A percentile compares a stretch with the other conserved stretches of the same genome.
These are phyloP conservation scores for Lycodopsis pacificus DNA, from an alignment of 2,797 vertebrate species.

Conservation along the genomic window DNA sequence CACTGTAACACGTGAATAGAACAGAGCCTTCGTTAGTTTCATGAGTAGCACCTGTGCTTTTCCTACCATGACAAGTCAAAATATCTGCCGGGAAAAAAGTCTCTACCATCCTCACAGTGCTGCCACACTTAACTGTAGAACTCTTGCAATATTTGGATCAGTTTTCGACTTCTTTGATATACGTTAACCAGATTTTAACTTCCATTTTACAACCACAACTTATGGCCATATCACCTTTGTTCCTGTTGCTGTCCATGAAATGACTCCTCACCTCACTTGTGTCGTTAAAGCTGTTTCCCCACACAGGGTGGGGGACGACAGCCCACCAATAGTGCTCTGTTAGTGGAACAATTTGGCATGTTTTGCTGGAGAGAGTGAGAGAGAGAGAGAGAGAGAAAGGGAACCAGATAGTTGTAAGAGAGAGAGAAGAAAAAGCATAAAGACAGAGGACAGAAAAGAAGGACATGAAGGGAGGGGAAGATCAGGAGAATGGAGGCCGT, in stretches of 20 bases:
- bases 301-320: constrained; percentile 23
- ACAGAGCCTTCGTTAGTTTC: too few species aligned
- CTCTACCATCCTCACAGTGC: not conserved
- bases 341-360: constrained; percentile 28
- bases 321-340: constrained; percentile 20
- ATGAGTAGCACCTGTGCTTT: not conserved
- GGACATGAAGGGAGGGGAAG: not conserved
- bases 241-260: constrained; percentile 38
- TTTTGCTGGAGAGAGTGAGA: not conserved
- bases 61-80: not conserved
- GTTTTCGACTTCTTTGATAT: constrained; percentile 29
- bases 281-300: constrained; percentile 32
- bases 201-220: constrained; percentile 44
- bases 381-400: constrained; percentile 1
- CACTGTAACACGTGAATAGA: too few species aligned
- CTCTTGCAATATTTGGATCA: constrained; percentile 7
- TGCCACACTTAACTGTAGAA: not conserved
- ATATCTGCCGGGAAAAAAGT: not conserved
- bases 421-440: constrained; percentile 3
- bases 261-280: constrained; percentile 32
- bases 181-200: constrained; percentile 18
- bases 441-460: not conserved
- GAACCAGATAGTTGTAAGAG: constrained; percentile 7
- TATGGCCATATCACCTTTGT: constrained; percentile 25
- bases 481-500: constrained; percentile 17